Evolutionary conservation across 2,113 vertebrate species (phyloP).

Genomic region (Vulpes lagopus): DNA sequence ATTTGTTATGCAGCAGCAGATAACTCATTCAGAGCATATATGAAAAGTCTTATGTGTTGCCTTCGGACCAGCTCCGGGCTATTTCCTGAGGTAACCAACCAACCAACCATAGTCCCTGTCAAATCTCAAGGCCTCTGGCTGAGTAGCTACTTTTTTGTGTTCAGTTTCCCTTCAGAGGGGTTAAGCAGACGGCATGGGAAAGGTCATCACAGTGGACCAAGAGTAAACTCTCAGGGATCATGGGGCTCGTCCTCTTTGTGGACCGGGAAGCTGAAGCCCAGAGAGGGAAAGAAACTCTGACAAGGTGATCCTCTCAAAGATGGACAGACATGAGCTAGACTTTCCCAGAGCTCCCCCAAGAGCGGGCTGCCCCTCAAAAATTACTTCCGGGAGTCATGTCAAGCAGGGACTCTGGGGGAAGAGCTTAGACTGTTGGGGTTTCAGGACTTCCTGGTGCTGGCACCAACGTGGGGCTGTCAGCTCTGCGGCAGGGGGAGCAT

Average conservation of each 20-base stretch:
- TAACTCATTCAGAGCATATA: background rate
- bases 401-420: background rate
- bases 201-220: background rate
- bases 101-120: background rate
- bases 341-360: no score
- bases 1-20: background rate
- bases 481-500: no score
- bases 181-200: background rate
- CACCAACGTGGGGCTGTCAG: fast-evolving
- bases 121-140: background rate
- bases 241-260: background rate
- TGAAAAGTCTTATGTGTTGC: background rate
- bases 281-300: background rate
- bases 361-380: background rate
- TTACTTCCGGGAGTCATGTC: background rate
- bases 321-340: background rate
- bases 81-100: background rate
- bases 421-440: background rate
- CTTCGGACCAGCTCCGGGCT: background rate
- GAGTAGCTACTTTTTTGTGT: background rate
- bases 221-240: background rate
- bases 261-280: background rate
- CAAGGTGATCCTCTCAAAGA: background rate
- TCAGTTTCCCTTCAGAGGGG: background rate
- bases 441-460: background rate